A percentile compares a stretch with the other conserved stretches of the same genome.
Conservation (phyloP, 2,113 vertebrate genomes). For the Apodemus sylvaticus region DNA sequence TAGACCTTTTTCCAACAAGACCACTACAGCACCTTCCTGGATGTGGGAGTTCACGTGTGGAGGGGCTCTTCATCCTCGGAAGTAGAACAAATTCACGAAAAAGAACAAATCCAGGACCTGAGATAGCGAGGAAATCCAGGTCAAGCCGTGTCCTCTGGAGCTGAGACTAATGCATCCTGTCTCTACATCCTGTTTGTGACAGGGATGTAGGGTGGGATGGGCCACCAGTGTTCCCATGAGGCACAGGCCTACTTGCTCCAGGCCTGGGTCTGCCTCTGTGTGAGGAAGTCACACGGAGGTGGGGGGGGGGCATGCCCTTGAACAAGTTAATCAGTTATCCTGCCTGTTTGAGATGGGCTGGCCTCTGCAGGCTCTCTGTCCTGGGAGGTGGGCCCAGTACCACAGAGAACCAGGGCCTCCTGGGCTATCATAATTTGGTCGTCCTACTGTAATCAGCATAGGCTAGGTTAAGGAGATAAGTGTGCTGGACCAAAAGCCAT, state of each 20-base stretch:
- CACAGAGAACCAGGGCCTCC: background rate
- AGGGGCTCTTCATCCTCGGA: slow-evolving; percentile 8
- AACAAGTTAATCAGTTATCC: no score
- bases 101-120: slow-evolving; percentile 76
- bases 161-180: slow-evolving; percentile 82
- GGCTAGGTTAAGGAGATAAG: background rate
- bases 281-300: background rate
- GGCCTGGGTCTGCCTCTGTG: background rate
- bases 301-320: background rate
- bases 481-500: background rate
- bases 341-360: background rate
- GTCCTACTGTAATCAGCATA: background rate
- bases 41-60: background rate
- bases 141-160: slow-evolving; percentile 78
- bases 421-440: background rate
- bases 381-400: background rate
- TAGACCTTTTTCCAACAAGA: background rate
- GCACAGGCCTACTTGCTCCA: slow-evolving; percentile 22
- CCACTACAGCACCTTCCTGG: background rate
- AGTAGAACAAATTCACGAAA: slow-evolving; percentile 38
- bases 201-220: slow-evolving; percentile 59
- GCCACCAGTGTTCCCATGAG: slow-evolving; percentile 63
- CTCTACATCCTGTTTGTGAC: slow-evolving; percentile 85
- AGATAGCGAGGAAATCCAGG: slow-evolving; percentile 85
- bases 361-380: background rate